Base-by-base conservation (phyloP, 2,113 vertebrate species). In the Halcyon senegalensis region DNA sequence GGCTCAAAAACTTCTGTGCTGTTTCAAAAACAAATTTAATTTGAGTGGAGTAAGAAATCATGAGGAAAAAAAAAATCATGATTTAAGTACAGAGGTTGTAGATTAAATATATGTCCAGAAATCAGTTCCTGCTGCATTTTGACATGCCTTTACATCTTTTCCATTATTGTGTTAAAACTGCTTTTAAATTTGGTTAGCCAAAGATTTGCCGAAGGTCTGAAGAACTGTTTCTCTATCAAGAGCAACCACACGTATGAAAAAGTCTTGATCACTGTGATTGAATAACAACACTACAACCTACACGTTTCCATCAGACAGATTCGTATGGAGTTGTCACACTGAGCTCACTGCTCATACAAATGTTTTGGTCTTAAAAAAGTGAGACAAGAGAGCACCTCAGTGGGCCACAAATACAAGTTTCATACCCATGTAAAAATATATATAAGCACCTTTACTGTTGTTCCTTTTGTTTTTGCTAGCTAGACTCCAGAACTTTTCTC, bases 141-240 rank as follows among this genome's bases (percentile, higher is more conserved):
- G 62, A 76, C 55, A 76, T 81, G 14, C 33, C 33, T 86, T 81
- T 70, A 35, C 51, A 46, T 56, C 7, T 92, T 88, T 67, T 63
- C 50, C 81, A 7, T 80, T 77, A 12, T 56, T 74, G 43, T 67
- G 16, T 90, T 86, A 80, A 91, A 86, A 50, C 17, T 30, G 7
- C 33, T 84, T 70, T 81, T 72, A 24, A 67, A 81, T 87, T 89
- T 81, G 64, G 16, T 89, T 96, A 92, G 35, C 56, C 89, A 87
- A 73, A 50, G 75, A 94, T 86, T 89, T 96, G 66, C 93, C 79
- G 88, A 86, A 90, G 85, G 77, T 87, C 37, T 63, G 33, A 39
- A 53, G 83, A 92, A 25, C n/a, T 66, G 19, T 66, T 91, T 58
- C 23, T 86, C 63, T 94, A 1, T 77, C 51, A 39, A 39, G 85